Base-by-base conservation (phyloP, 2,113 vertebrate genomes). In the Thamnaconus septentrionalis region DNA sequence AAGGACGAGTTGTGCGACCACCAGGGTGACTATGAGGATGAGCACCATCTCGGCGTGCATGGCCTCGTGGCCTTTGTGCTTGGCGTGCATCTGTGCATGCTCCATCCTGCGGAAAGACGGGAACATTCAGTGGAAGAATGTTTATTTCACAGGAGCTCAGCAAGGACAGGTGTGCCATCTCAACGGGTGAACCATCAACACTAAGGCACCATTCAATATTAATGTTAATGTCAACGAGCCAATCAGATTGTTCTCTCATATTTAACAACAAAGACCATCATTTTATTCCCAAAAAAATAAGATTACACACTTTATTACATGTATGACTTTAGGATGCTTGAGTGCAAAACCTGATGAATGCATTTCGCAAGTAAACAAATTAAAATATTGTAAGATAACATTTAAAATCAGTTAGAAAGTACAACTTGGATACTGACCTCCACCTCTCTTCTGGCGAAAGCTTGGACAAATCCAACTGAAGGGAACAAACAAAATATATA, bases 31-130 rank as follows among this genome's bases (percentile, higher is more conserved):
- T 0, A 99, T 98, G 57, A 99, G 95, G 87, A 99, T 98, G 67
- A 99, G 95, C 40, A 99, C 96, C 97, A 99, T 99, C 71, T 99
- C 97, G 0, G 97, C 97, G 0, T 99, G 97, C 97, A 99, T 99
- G 3, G 97, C 96, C 91, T 98, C 97, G 0, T 99, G 97, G 3
- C 96, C 97, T 0, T 94, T 95, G 90, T 99, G 97, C 79, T 96
- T 98, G 87, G 96, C 96, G 3, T 99, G 97, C 97, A 99, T 98
- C 73, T 90, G 94, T 0, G 96, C 96, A 0, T 99, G 97, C 64
- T 99, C 97, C 76, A 98, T 84, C 91, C 97, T 99, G 88, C 66
- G 75, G 78, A 7, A 60, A 43, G 66, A 39, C 18, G 48, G 7
- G 76, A 8, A 81, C 4, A 48, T 5, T 69, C 42, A 78, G 10